phyloP scores from a whole-genome alignment of 2,888 invertebrate genomes.

The Xestobium rufovillosum region DNA sequence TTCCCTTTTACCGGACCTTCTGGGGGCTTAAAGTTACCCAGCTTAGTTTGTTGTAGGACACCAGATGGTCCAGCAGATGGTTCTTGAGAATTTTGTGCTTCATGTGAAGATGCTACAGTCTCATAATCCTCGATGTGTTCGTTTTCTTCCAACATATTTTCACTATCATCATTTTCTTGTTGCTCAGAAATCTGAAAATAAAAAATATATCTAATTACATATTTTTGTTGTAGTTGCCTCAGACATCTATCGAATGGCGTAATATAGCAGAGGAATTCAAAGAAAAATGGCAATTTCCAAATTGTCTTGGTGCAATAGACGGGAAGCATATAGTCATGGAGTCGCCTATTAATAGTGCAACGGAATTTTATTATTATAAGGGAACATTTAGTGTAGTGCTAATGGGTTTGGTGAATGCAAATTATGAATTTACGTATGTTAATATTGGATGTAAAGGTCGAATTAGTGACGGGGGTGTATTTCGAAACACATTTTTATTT shows the following conservation, averaged over 20 bases:
- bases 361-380: slow-evolving; percentile 21
- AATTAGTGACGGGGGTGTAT: slow-evolving; percentile 16
- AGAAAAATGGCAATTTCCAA: slow-evolving; percentile 22
- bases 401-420: slow-evolving; percentile 11
- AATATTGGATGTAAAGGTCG: slow-evolving; percentile 18
- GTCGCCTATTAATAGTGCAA: slow-evolving; percentile 22
- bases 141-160: too few species aligned
- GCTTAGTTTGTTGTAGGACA: too few species aligned
- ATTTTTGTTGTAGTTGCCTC: slow-evolving; percentile 19
- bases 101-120: too few species aligned
- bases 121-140: too few species aligned
- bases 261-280: slow-evolving; percentile 20
- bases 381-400: slow-evolving; percentile 20
- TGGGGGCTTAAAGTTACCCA: too few species aligned
- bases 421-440: slow-evolving; percentile 15
- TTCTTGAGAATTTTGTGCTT: too few species aligned
- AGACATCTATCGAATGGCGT: slow-evolving; percentile 19
- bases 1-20: too few species aligned
- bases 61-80: too few species aligned
- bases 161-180: too few species aligned
- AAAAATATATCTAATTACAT: too few species aligned
- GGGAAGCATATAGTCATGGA: slow-evolving; percentile 21
- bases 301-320: slow-evolving; percentile 24
- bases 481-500: slow-evolving; percentile 19
- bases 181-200: too few species aligned